Base-by-base conservation (phyloP, 2,888 invertebrate genomes). In the Sphecodes monilicornis region DNA sequence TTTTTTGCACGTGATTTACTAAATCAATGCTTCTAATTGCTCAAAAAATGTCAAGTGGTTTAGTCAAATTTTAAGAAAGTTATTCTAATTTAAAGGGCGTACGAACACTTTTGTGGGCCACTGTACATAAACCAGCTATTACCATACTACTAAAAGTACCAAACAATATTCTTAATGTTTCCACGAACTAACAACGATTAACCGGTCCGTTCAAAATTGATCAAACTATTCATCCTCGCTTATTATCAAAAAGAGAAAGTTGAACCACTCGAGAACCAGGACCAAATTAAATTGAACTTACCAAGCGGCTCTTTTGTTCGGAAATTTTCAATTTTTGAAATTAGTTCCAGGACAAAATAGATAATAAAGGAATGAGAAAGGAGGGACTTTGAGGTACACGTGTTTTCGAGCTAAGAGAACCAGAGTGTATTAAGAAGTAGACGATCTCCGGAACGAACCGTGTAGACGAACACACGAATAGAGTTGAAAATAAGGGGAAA, bases 401-500 rank as follows among this genome's bases (percentile, higher is more conserved):
- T 50, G 50, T 50, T 50, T 50, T 50, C 50, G 50, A 50, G 50
- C 50, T 50, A 57, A 57, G 57, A 26, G 26, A 5, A 57, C 13
- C 57, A 26, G 50, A 57, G 26, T 26, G 57, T 26, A 26, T 57
- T 26, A 57, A 57, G 57, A 57, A 26, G 26, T 22, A n/a, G 50
- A 50, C 50, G 10, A 50, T 50, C 50, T 50, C 50, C n/a, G 50
- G 50, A 50, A 50, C 50, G 50, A 50, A 50, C 50, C 50, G 22
- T 10, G 10, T 10, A 50, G 50, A n/a, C 50, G 50, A 50, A 50
- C 50, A 22, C 22, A 50, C 64, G 32, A 32, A 18, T 8, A 29
- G 32, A 64, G 64, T 64, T 18, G 32, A 64, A 64, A 64, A 64
- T 64, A 64, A 29, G 46, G 11, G 46, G 71, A 71, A 46, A 71